Evolutionary conservation across 2,797 vertebrate species (phyloP), one percentile per base, ranked within the genome.

Genomic region (Pagetopsis macropterus): DNA sequence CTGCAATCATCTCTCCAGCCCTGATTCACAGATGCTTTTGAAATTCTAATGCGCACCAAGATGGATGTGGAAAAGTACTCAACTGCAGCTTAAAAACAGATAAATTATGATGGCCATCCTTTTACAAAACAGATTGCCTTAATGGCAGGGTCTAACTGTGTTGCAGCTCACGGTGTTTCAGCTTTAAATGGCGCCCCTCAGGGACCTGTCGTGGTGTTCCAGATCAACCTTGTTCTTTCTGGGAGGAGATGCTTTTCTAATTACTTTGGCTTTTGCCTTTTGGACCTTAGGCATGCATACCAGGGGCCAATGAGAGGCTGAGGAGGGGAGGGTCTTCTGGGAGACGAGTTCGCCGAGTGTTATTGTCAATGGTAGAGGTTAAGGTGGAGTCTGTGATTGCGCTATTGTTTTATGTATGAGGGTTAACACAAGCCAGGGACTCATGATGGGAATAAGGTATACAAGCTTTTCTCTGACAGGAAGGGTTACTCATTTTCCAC

Each of bases 1-100:
- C 88, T 84, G 89, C 89, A 87, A 91, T 91, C 89, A 91, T 91
- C 89, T 84, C 84, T 82, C 55, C 76, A 63, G 66, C 85, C 54
- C 84, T 61, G 77, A 78, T 82, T 87, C 88, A 64, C 84, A 70
- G 67, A 66, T 79, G 87, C 87, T 82, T 86, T 84, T 87, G 87
- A 91, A 89, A 89, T 88, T 87, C 76, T 90, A 91, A 93, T 92
- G 88, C 12, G 60, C 23, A 23, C 62, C 78, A 73, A 84, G 86
- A 90, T 78, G 85, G 87, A 89, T 90, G 91, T 82, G 84, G 62
- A 87, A 79, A 84, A 81, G 77, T 71, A 70, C 85, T 88, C 72
- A 76, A 81, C 70, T 66, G 83, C 76, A 74, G 78, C 84, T 88
- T 88, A 82, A 84, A 90, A 89, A 89, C 85, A 78, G 82, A 89